Conservation (phyloP, 2,113 vertebrate genomes). For the Lasiurus cinereus region DNA sequence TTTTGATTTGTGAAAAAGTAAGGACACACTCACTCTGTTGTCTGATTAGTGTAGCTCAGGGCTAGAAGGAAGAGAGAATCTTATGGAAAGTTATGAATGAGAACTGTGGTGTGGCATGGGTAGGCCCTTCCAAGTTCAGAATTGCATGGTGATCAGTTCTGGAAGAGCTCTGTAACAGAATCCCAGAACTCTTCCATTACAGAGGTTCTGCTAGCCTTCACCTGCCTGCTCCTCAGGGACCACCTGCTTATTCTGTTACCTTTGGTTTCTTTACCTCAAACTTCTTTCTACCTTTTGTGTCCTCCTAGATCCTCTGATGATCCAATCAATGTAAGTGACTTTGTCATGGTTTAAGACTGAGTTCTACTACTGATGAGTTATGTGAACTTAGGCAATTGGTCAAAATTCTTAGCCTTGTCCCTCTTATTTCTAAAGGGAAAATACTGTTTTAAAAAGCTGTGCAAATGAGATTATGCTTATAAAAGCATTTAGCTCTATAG, state of each 20-base stretch:
- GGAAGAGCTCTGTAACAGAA: neutral
- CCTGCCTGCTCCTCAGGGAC: neutral
- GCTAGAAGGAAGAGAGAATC: neutral
- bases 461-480: neutral
- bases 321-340: neutral
- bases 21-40: neutral
- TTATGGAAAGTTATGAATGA: neutral
- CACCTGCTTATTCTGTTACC: neutral
- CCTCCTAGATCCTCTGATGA: neutral
- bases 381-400: neutral
- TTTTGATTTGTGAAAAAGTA: constrained; percentile 26
- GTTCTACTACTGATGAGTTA: neutral
- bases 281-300: neutral
- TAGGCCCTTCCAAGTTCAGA: neutral
- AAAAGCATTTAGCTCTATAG: neutral
- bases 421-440: constrained; percentile 39
- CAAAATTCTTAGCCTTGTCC: constrained; percentile 6
- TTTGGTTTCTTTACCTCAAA: neutral
- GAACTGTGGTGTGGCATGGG: fast-evolving
- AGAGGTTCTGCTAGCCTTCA: neutral
- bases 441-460: neutral
- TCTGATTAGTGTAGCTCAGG: neutral
- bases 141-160: neutral
- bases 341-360: constrained; percentile 27
- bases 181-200: neutral